A percentile compares a stretch with the other conserved stretches of the same genome.
Evolutionary conservation across 37 sponge, comb jelly and placozoan species (phyloP).

Genomic region (Diacarnus erythraeanus): DNA sequence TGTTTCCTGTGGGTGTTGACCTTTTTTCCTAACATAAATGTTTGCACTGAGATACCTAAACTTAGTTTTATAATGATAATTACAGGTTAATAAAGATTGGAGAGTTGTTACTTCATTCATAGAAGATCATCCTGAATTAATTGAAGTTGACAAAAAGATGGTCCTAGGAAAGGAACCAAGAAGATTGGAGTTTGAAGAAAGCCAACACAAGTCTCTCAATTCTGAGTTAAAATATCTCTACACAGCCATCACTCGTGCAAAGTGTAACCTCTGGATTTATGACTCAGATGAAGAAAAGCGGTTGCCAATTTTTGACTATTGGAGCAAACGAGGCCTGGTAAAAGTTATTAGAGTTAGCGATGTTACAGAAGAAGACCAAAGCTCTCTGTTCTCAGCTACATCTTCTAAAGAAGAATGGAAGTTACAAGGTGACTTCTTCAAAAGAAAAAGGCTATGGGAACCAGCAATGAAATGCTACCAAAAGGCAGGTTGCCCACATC

Average conservation of each 20-base stretch:
- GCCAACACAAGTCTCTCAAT: conserved; percentile 55
- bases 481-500: conserved; percentile 21
- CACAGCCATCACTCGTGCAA: conserved; percentile 80
- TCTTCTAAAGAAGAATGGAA: conserved; percentile 76
- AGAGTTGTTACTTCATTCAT: conserved; percentile 40
- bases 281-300: conserved; percentile 40
- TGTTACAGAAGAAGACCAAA: conserved; percentile 18
- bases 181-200: conserved; percentile 53
- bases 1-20: no score
- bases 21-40: no score
- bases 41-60: not conserved
- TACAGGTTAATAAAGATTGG: conserved; percentile 71
- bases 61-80: not conserved
- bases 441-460: conserved; percentile 52
- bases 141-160: not conserved
- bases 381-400: conserved; percentile 29
- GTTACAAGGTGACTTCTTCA: conserved; percentile 71
- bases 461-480: conserved; percentile 71
- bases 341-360: conserved; percentile 7
- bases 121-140: conserved; percentile 8
- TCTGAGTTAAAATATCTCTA: conserved; percentile 83
- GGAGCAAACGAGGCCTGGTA: conserved; percentile 41
- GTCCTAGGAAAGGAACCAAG: conserved; percentile 6
- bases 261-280: conserved; percentile 80
- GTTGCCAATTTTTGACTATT: conserved; percentile 56